Base-by-base conservation (phyloP, 2,113 vertebrate genomes). In the Brachionichthys hirsutus region DNA sequence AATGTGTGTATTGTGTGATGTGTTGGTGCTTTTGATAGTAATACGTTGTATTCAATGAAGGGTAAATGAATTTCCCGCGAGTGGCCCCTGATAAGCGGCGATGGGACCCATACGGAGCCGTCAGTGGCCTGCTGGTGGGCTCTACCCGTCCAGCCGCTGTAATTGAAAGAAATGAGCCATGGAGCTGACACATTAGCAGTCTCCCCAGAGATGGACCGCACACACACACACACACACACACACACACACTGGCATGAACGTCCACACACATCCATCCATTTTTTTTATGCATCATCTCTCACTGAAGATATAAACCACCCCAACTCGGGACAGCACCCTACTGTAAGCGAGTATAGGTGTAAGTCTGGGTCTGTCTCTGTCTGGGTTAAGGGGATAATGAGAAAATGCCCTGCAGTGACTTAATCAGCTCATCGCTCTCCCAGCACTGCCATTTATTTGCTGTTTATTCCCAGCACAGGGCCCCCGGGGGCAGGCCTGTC, bases 371-470 rank as follows among this genome's bases (percentile, higher is more conserved):
- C 61, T 74, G 80, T 86, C 78, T 86, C 80, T 40, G 67, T 82
- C 82, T 80, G 87, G 80, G 84, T 73, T 84, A 84, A 88, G 90
- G 92, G 93, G 91, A 94, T 95, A 96, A 96, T 96, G 95, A 96
- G 93, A 95, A 88, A 94, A 92, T 94, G 94, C 93, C 94, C 93
- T 24, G 89, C 94, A 94, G 94, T 92, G 90, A 93, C 94, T 93
- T 92, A 94, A 93, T 94, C 94, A 92, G 92, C 86, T 88, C 81
- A 85, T 89, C 83, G 81, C 86, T 88, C 82, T 89, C 72, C 82
- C 75, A 76, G 84, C 89, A 90, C 92, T 92, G 92, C 92, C 92
- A 93, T 94, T 95, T 94, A 94, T 95, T 95, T 94, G 93, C 91
- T 95, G 92, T 95, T 97, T 95, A 95, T 94, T 94, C 92, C 83